Evolutionary conservation across 2,888 invertebrate species (phyloP).

Genomic region (Parnassius orleans): DNA sequence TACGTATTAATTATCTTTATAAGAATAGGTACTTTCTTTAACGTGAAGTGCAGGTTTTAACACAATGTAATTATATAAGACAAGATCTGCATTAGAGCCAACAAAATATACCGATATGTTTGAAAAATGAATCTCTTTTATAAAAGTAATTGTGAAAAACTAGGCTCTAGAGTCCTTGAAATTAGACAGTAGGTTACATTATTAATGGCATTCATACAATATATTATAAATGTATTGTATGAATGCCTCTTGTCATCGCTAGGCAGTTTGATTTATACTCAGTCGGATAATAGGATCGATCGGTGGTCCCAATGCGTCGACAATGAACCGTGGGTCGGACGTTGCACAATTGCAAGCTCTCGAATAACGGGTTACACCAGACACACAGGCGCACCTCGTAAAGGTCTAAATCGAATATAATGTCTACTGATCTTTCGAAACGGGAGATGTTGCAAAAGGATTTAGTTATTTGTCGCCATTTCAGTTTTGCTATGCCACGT

Average conservation of each 20-base stretch:
- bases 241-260: slow-evolving; percentile 27
- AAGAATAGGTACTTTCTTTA: no score
- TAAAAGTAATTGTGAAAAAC: no score
- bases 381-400: slow-evolving; percentile 16
- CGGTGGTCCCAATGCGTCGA: slow-evolving; percentile 55
- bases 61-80: no score
- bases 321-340: slow-evolving; percentile 66
- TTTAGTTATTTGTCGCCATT: background rate
- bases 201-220: background rate
- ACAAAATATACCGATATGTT: no score
- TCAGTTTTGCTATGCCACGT: background rate
- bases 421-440: slow-evolving; percentile 4
- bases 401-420: slow-evolving; percentile 9
- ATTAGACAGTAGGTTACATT: slow-evolving; percentile 1
- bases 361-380: slow-evolving; percentile 50
- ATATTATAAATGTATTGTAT: slow-evolving; percentile 27
- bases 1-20: no score
- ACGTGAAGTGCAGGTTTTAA: no score
- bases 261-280: slow-evolving; percentile 35
- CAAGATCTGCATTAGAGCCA: no score
- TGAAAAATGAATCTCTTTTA: no score
- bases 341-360: slow-evolving; percentile 56
- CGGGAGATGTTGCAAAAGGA: slow-evolving; percentile 1
- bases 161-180: background rate
- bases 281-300: slow-evolving; percentile 58